Conservation (phyloP, 2,113 vertebrate species). For the Callipepla squamata region DNA sequence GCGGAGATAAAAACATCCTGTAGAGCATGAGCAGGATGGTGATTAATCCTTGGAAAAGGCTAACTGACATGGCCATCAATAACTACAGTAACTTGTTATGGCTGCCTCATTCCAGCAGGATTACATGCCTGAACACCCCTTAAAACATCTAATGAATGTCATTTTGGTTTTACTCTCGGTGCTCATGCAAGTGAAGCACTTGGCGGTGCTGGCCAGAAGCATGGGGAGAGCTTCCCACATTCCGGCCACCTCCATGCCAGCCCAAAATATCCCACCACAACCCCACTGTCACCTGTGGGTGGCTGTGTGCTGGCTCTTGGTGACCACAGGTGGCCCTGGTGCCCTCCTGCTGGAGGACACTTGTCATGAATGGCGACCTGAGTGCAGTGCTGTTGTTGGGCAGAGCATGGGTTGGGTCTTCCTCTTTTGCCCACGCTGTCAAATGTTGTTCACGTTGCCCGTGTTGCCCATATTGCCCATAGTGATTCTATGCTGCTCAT, state of each 20-base stretch:
- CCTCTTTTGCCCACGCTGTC: too few species aligned
- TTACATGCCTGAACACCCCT: constrained; percentile 75
- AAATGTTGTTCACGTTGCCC: too few species aligned
- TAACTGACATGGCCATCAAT: constrained; percentile 73
- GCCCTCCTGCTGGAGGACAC: neutral
- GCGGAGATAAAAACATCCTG: constrained; percentile 66
- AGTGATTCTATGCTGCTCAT: too few species aligned
- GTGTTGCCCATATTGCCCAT: too few species aligned
- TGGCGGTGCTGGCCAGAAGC: constrained; percentile 27
- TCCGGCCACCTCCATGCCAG: neutral
- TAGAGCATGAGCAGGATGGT: constrained; percentile 54
- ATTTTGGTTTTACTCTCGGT: constrained; percentile 68
- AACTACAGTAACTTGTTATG: constrained; percentile 78
- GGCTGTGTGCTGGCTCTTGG: neutral
- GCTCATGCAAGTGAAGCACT: constrained; percentile 68
- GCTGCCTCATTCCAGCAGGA: constrained; percentile 75
- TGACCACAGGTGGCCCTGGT: neutral
- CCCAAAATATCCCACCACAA: neutral
- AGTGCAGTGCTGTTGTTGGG: neutral
- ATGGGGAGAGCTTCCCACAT: constrained; percentile 68
- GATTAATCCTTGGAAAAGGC: constrained; percentile 74
- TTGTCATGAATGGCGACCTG: neutral
- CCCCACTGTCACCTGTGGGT: neutral
- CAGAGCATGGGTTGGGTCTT: neutral
- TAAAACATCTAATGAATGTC: constrained; percentile 77